A percentile compares a stretch with the other conserved stretches of the same genome.
These are phyloP conservation scores for Augochlora pura DNA, from an alignment of 1,140 invertebrate species.

Conservation along the genomic window DNA sequence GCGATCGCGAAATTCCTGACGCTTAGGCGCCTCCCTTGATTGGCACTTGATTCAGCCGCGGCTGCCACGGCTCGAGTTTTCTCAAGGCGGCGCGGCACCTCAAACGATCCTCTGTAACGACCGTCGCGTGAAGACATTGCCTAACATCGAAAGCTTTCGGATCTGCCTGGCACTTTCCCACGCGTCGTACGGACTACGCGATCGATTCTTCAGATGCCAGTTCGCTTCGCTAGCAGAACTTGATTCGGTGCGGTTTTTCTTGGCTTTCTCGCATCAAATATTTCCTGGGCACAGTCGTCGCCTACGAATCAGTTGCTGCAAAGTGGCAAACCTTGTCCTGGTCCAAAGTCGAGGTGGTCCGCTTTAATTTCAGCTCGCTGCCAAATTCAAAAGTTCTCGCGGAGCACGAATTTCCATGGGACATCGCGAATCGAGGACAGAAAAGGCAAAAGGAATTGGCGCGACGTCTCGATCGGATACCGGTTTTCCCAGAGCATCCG, in stretches of 20 bases:
- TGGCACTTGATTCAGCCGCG: constrained; percentile 55
- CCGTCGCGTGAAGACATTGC: constrained; percentile 38
- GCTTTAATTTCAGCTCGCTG: too few species aligned
- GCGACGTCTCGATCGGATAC: constrained; percentile 1
- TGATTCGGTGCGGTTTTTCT: too few species aligned
- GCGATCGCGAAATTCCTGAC: constrained; percentile 62
- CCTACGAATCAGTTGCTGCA: too few species aligned
- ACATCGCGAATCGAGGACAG: too few species aligned
- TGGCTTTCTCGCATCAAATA: too few species aligned
- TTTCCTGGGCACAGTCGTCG: too few species aligned
- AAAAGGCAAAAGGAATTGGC: too few species aligned
- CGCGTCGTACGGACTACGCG: constrained; percentile 12
- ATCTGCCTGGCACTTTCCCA: constrained; percentile 1
- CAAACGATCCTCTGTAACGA: constrained; percentile 45
- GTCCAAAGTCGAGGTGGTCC: too few species aligned
- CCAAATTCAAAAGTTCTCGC: too few species aligned
- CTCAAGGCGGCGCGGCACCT: constrained; percentile 51
- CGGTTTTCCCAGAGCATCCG: constrained; percentile 44
- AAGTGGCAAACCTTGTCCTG: too few species aligned
- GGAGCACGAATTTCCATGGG: too few species aligned
- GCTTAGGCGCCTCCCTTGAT: constrained; percentile 65
- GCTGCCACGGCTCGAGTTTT: constrained; percentile 20
- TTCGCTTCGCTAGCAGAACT: too few species aligned
- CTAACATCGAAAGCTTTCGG: constrained; percentile 13
- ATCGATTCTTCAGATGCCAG: neutral